Conservation (phyloP, 2,888 invertebrate genomes). For the Cantharis lateralis region DNA sequence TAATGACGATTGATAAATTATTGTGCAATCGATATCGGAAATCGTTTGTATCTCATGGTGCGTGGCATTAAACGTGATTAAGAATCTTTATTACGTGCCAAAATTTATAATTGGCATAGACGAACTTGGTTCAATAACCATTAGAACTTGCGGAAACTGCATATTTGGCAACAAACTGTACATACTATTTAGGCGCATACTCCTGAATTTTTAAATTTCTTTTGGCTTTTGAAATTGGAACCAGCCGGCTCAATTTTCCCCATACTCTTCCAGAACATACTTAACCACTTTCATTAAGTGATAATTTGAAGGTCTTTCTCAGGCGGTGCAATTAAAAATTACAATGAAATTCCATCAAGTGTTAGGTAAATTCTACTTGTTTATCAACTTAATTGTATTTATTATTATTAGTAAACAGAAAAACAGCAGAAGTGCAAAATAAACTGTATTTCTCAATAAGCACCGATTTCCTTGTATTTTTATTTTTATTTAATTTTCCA, state of each 20-base stretch:
- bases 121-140: slow-evolving; percentile 9
- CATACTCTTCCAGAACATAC: neutral
- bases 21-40: neutral
- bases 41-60: neutral
- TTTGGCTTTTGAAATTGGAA: neutral
- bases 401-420: no score
- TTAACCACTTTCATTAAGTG: neutral
- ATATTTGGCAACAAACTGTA: slow-evolving; percentile 7
- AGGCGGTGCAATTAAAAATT: neutral
- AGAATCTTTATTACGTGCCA: neutral
- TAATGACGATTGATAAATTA: neutral
- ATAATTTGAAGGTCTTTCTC: neutral
- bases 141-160: slow-evolving; percentile 4
- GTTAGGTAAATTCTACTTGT: neutral
- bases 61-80: neutral
- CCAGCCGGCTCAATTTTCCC: no score
- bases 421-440: no score
- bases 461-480: neutral
- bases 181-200: neutral
- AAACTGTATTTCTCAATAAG: no score
- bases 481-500: neutral
- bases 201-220: neutral
- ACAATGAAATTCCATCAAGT: neutral
- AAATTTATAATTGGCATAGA: slow-evolving; percentile 6
- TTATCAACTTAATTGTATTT: neutral